Base-by-base conservation (phyloP, 92 coral and sea anemone genomes). In the Epizoanthus scotinus region DNA sequence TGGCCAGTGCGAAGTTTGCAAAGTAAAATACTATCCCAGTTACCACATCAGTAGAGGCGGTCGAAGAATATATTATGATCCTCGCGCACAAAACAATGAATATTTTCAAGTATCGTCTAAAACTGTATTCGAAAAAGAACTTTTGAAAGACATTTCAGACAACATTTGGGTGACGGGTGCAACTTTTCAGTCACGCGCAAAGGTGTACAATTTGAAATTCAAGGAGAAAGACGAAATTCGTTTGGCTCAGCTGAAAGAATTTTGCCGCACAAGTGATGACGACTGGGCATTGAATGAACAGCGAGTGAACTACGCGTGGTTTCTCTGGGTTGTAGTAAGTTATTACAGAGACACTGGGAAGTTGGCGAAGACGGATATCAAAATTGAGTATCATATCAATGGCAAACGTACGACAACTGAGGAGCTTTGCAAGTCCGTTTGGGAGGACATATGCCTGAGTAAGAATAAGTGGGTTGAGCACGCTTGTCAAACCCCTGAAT, bases 101-200 rank as follows among this genome's bases (percentile, higher is more conserved):
- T n/a, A n/a, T n/a, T n/a, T n/a, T n/a, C n/a, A n/a, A n/a, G n/a
- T n/a, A n/a, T n/a, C n/a, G n/a, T n/a, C n/a, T n/a, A n/a, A n/a
- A n/a, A n/a, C n/a, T n/a, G n/a, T n/a, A n/a, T n/a, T n/a, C n/a
- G n/a, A n/a, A n/a, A n/a, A n/a, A n/a, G n/a, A n/a, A n/a, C n/a
- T n/a, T n/a, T n/a, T n/a, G n/a, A n/a, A n/a, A n/a, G 84, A 80
- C 40, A 22, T 80, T 49, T 64, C 77, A 34, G 67, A 65, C 61
- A 80, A 80, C 29, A 66, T 80, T 2, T 80, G 84, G 84, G 84
- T 80, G 22, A 80, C 19, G 47, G 84, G n/a, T n/a, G n/a, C n/a
- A n/a, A n/a, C n/a, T n/a, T n/a, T n/a, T n/a, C n/a, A n/a, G n/a
- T n/a, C n/a, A n/a, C n/a, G n/a, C n/a, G n/a, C n/a, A n/a, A n/a